Evolutionary conservation across 1,140 invertebrate species (phyloP).

Genomic region (Caenorhabditis briggsae): DNA sequence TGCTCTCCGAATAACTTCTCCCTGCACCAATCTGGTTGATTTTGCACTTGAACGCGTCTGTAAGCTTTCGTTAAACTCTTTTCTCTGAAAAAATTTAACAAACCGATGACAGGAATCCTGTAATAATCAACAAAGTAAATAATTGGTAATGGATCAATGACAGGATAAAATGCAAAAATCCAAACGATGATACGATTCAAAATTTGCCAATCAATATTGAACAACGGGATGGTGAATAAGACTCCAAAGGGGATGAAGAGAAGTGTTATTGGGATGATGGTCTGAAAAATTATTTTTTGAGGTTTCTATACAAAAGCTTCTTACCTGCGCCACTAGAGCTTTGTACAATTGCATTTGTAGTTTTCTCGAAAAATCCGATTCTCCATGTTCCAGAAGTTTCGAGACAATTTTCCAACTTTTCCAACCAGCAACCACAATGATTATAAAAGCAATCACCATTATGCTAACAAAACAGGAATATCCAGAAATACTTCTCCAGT

Average conservation of each 20-base stretch:
- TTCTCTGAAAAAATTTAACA: too few relatives aligned
- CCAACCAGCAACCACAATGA: neutral
- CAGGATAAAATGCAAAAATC: neutral
- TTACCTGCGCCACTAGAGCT: neutral
- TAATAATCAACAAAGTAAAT: slow-evolving; percentile 3
- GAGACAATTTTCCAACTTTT: neutral
- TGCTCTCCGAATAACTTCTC: too few relatives aligned
- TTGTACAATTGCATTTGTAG: neutral
- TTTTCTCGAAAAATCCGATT: neutral
- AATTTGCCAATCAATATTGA: slow-evolving; percentile 7
- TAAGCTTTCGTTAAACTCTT: too few relatives aligned
- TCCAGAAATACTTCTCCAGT: neutral
- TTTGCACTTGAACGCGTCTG: too few relatives aligned
- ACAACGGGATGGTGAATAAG: neutral
- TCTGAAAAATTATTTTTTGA: neutral
- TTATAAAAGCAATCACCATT: neutral
- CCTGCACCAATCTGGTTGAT: too few relatives aligned
- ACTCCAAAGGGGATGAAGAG: neutral
- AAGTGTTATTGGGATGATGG: neutral
- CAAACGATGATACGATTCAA: neutral
- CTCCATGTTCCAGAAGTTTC: neutral
- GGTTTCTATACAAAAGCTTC: neutral
- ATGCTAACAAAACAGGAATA: neutral
- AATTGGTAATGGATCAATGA: neutral
- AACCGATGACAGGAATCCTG: neutral